Conservation (phyloP, 2,113 vertebrate species). For the Oceanodroma tethys region DNA sequence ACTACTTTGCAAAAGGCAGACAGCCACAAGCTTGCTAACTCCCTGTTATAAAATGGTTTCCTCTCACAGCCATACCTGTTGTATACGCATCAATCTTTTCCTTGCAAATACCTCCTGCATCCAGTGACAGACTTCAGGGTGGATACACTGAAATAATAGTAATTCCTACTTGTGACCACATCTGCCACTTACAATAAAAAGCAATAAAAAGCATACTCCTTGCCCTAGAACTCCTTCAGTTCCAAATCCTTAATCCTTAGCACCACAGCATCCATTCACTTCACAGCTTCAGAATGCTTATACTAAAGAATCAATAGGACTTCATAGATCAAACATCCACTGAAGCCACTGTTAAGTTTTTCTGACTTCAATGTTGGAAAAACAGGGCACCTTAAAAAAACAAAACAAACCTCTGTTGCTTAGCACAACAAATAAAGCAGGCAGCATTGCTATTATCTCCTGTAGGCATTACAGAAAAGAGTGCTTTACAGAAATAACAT, state of each 20-base stretch:
- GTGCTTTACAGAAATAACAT: not conserved
- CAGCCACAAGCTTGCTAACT: not conserved
- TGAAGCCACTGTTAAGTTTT: not conserved
- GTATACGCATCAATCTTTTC: not conserved
- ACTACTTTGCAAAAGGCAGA: not conserved
- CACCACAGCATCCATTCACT: not conserved
- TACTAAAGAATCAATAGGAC: not conserved
- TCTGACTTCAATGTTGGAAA: not conserved
- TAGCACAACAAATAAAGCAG: not conserved
- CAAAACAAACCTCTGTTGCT: not conserved
- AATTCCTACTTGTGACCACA: not conserved
- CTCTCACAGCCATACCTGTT: not conserved
- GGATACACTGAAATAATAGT: not conserved
- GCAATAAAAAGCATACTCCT: not conserved
- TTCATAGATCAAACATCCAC: fast-evolving
- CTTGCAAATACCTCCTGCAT: not conserved
- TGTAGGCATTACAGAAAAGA: not conserved
- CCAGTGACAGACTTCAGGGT: not conserved
- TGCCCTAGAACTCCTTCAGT: not conserved
- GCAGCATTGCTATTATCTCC: not conserved
- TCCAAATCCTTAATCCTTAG: not conserved
- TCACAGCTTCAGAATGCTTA: not conserved
- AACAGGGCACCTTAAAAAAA: not conserved
- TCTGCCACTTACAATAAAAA: not conserved
- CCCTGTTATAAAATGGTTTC: not conserved